These are phyloP conservation scores for Amphiura filiformis DNA, from an alignment of 35 echinoderm and acorn worm species.

Conservation along the genomic window DNA sequence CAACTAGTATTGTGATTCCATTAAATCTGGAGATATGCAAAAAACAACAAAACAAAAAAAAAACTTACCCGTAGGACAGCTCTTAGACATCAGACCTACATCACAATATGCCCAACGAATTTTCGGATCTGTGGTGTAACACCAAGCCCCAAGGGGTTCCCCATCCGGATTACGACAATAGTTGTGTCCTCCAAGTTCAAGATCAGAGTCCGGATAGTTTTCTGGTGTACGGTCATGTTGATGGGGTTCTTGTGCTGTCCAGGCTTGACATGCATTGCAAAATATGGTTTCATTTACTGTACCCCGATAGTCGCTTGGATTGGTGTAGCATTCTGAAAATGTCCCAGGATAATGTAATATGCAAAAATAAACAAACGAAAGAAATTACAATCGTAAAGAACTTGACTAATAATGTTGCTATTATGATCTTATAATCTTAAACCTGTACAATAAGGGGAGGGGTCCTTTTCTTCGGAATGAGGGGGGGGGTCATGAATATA, in stretches of 20 bases:
- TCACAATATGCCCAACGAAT: slow-evolving; percentile 65
- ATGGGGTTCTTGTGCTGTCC: slow-evolving; percentile 65
- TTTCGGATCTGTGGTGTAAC: slow-evolving; percentile 58
- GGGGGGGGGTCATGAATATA: too few relatives aligned
- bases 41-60: too few relatives aligned
- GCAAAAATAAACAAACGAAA: too few relatives aligned
- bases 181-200: slow-evolving; percentile 83
- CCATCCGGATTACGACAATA: slow-evolving; percentile 76
- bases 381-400: too few relatives aligned
- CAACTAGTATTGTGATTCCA: too few relatives aligned
- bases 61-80: background rate
- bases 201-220: slow-evolving; percentile 51
- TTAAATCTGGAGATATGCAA: too few relatives aligned
- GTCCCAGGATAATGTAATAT: too few relatives aligned
- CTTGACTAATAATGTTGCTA: too few relatives aligned
- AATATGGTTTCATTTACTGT: slow-evolving; percentile 34
- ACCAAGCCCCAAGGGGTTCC: slow-evolving; percentile 39
- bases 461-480: too few relatives aligned
- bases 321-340: slow-evolving; percentile 56
- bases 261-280: slow-evolving; percentile 59
- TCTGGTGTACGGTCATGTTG: slow-evolving; percentile 15
- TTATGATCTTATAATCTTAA: too few relatives aligned
- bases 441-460: too few relatives aligned
- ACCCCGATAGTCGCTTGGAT: slow-evolving; percentile 66
- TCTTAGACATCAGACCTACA: background rate